Conservation (phyloP, 2,888 invertebrate genomes). For the Agapetus fuscipes region DNA sequence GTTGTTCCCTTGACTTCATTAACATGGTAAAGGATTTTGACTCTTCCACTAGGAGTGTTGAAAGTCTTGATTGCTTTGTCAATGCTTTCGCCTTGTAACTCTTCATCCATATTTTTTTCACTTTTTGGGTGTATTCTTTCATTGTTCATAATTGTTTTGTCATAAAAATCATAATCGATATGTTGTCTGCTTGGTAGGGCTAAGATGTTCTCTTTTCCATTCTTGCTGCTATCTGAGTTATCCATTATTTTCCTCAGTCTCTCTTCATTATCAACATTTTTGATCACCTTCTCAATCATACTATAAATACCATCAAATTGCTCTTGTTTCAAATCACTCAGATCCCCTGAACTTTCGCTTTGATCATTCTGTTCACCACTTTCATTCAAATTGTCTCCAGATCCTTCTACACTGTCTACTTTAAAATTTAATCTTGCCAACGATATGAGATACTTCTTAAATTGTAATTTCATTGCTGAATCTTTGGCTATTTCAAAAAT, state of each 20-base stretch:
- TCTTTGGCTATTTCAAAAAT: background rate
- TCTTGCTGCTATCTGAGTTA: background rate
- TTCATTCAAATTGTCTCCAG: background rate
- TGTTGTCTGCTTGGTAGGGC: slow-evolving; percentile 13
- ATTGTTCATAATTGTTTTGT: background rate
- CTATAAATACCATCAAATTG: slow-evolving; percentile 1
- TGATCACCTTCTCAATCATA: slow-evolving; percentile 3
- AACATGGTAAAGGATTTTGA: slow-evolving; percentile 36
- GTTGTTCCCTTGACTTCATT: slow-evolving; percentile 7
- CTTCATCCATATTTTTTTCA: slow-evolving; percentile 9
- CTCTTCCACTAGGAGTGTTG: slow-evolving; percentile 36
- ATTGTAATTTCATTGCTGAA: background rate
- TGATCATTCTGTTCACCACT: background rate
- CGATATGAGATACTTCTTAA: background rate
- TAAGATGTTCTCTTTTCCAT: slow-evolving; percentile 2
- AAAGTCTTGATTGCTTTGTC: slow-evolving; percentile 32
- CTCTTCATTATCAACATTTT: slow-evolving; percentile 1
- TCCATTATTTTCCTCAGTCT: slow-evolving; percentile 3
- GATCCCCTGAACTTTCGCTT: no score
- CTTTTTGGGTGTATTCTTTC: slow-evolving; percentile 5
- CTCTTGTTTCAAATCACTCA: background rate
- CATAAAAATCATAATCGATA: slow-evolving; percentile 8
- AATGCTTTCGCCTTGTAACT: slow-evolving; percentile 4
- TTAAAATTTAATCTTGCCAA: background rate
- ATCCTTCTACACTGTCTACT: background rate